A percentile compares a stretch with the other conserved stretches of the same genome.
phyloP scores from a whole-genome alignment of 1,140 invertebrate genomes.

The Drosophila biarmipes region DNA sequence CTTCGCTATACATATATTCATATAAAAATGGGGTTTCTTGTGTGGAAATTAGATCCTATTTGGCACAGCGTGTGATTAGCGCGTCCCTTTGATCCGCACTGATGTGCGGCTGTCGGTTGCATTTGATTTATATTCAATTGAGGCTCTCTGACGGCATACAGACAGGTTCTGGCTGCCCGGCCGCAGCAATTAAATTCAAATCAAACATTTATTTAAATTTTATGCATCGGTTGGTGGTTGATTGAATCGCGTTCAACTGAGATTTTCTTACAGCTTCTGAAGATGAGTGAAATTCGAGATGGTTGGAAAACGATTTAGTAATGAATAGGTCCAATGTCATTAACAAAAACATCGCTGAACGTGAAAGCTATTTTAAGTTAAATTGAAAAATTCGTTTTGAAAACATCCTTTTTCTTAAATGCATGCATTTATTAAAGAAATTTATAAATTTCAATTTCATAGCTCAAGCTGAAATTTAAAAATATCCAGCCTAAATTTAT shows the following conservation, averaged over 20 bases:
- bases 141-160: slow-evolving; percentile 19
- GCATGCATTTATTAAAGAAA: no score
- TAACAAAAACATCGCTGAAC: neutral
- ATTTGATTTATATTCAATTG: slow-evolving; percentile 81
- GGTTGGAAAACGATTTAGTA: neutral
- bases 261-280: slow-evolving; percentile 12
- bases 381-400: no score
- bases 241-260: slow-evolving; percentile 57
- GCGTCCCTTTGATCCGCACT: slow-evolving; percentile 67
- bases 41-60: slow-evolving; percentile 83
- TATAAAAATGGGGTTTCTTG: slow-evolving; percentile 62
- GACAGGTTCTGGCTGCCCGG: slow-evolving; percentile 24
- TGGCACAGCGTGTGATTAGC: slow-evolving; percentile 81
- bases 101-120: slow-evolving; percentile 27
- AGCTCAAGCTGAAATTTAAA: no score
- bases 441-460: no score
- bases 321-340: neutral
- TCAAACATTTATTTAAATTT: slow-evolving; percentile 83
- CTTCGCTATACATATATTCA: slow-evolving; percentile 1
- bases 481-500: neutral
- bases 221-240: slow-evolving; percentile 76
- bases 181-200: slow-evolving; percentile 77
- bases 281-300: slow-evolving; percentile 17
- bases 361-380: no score
- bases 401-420: no score